Conservation (phyloP, 2,888 invertebrate genomes). For the Tethea ocularis region DNA sequence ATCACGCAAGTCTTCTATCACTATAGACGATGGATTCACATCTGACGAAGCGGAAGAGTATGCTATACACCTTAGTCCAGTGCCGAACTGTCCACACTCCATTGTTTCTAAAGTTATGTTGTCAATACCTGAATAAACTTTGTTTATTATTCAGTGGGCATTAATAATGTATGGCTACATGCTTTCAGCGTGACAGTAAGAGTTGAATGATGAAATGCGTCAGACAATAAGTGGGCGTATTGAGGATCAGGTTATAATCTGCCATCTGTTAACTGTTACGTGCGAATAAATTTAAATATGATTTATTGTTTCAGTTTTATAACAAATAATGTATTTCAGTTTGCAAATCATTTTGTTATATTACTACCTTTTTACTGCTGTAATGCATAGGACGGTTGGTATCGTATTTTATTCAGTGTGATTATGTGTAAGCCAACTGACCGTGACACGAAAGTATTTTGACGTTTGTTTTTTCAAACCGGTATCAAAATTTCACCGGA, state of each 20-base stretch:
- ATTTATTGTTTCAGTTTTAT: neutral
- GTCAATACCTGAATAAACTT: constrained; percentile 38
- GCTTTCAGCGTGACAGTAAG: constrained; percentile 31
- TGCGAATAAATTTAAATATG: constrained; percentile 20
- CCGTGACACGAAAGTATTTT: constrained; percentile 51
- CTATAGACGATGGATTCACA: constrained; percentile 45
- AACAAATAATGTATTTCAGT: no score
- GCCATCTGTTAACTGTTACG: constrained; percentile 46
- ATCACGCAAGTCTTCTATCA: constrained; percentile 48
- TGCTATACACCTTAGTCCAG: constrained; percentile 62
- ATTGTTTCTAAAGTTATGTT: constrained; percentile 47
- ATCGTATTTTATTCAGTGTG: neutral
- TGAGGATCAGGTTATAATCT: constrained; percentile 63
- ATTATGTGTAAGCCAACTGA: constrained; percentile 18
- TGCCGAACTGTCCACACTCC: constrained; percentile 66
- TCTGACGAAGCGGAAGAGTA: constrained; percentile 47
- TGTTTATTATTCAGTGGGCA: constrained; percentile 44
- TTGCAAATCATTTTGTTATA: neutral
- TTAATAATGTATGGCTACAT: constrained; percentile 34
- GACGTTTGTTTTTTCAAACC: constrained; percentile 51
- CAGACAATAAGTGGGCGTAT: constrained; percentile 63
- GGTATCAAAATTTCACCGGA: constrained; percentile 45
- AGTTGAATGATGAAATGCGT: constrained; percentile 47
- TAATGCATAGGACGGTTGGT: neutral
- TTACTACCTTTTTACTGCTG: neutral